Evolutionary conservation across 1,140 invertebrate species (phyloP).

Genomic region (Tetranychus urticae): DNA sequence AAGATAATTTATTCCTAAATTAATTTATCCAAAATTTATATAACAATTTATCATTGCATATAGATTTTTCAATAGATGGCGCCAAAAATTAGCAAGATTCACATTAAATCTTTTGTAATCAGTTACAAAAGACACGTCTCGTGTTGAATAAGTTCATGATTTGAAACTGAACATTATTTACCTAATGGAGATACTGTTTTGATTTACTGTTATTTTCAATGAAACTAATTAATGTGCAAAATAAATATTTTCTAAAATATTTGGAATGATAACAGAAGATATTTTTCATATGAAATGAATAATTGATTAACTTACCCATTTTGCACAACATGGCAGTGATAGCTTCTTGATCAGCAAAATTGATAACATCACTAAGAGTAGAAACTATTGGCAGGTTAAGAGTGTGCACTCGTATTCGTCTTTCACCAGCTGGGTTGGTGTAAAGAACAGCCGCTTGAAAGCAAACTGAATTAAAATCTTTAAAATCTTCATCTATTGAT

Average conservation of each 20-base stretch:
- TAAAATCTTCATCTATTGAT: conserved; percentile 69
- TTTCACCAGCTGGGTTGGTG: conserved; percentile 89
- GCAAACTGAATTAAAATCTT: conserved; percentile 63
- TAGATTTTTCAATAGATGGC: neutral
- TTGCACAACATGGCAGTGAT: conserved; percentile 75
- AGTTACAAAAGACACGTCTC: too few species aligned
- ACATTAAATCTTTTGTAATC: too few species aligned
- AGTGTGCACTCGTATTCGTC: conserved; percentile 90
- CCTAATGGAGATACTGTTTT: too few species aligned
- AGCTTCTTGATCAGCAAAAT: conserved; percentile 81
- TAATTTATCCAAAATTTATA: too few species aligned
- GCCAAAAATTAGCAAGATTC: neutral
- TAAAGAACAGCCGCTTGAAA: conserved; percentile 96
- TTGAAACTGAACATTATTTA: too few species aligned
- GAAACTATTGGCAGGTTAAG: conserved; percentile 69
- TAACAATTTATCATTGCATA: too few species aligned
- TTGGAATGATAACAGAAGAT: neutral
- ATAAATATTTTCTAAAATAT: neutral
- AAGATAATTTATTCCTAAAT: too few species aligned
- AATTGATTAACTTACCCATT: conserved; percentile 47
- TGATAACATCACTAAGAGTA: conserved; percentile 58
- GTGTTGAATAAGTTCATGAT: too few species aligned
- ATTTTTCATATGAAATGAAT: neutral
- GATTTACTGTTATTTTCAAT: too few species aligned
- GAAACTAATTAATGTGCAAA: too few species aligned